Evolutionary conservation across 2,113 vertebrate genomes (phyloP), one percentile per base, ranked within the genome.

Genomic region (Microcebus lehilahytsara): DNA sequence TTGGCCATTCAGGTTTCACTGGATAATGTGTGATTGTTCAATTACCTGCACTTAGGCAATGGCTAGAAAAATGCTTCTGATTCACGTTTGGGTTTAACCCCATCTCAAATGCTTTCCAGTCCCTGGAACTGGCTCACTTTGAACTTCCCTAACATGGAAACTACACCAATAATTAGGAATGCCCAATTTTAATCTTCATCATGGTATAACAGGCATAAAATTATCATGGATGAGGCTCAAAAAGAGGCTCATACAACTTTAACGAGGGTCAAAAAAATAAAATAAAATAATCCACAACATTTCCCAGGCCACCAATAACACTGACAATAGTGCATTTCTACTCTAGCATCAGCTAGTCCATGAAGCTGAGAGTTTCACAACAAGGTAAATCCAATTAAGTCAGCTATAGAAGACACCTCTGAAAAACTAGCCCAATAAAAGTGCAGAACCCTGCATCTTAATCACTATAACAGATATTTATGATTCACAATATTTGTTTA

Each of bases 401-500:
- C 49, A 69, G 34, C 62, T 69, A 37, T 27, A 83, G 67, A 86
- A 88, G 96, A 89, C 25, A 58, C 40, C 40, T 89, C n/a, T 95
- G 86, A 92, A 96, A 93, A 86, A 62, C 27, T 46, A 67, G 20
- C 32, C 17, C 89, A 75, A 62, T 75, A 58, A 77, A 95, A 90
- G 34, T 60, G 12, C 69, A 94, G 53, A 69, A 46, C 22, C 58
- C 67, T 84, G n/a, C 19, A 37, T 78, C 67, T 92, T 88, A 92
- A 96, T 96, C 88, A 80, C 34, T 42, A 34, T 94, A 94, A 93
- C 51, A 80, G 37, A 49, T 69, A 27, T 69, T 51, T 84, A 58
- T 75, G 37, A 75, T 30, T 89, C 74, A 75, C 40, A 84, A 58
- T 75, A 78, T 87, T 67, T 58, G 40, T 40, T 19, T 46, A 62